Evolutionary conservation across 2,113 vertebrate species (phyloP), one percentile per base, ranked within the genome.

Genomic region (Colossoma macropomum): DNA sequence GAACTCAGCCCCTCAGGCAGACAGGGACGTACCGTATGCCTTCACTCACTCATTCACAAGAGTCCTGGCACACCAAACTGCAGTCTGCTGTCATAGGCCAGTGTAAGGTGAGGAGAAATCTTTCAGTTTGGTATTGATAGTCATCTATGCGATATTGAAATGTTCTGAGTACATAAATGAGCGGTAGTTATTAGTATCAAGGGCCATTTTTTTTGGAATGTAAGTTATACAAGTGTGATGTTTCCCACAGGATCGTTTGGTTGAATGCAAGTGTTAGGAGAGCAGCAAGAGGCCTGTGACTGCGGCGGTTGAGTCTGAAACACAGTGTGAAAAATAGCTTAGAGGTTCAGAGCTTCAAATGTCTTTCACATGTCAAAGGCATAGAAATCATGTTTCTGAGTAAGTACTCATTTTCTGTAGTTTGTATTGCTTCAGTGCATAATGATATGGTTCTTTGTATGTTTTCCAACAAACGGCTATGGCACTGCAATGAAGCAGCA

Each of bases 1-100:
- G 92, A 91, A 91, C 80, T 48, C 84, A 87, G 92, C 89, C 88
- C 86, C 32, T 54, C 30, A 21, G 23, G 54, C 88, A 89, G 87
- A 91, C 89, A 77, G 8, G 8, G 38, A 48, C 66, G 25, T 52
- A 83, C 75, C 30, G 62, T 56, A 41, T 69, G 30, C 10, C 59
- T 54, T 60, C 69, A 85, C 25, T 80, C 34, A 59, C 48, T 68
- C 48, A 62, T 56, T 72, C 34, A 54, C 68, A 30, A 21, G 30
- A 52, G 34, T 70, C 52, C 8, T 54, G 45, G 52, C 38, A 77
- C 73, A 38, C 59, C 9, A 50, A 82, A 38, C 60, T 30, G 41
- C 0, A 23, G 16, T 45, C 41, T 28, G 34, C 23, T 27, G 30
- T 79, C 48, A 45, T 21, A 9, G 16, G 34, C 69, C 27, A 41